Percentiles rank a stretch among this genome's conserved stretches.
These are phyloP conservation scores for Cryptus viduatorius DNA, from an alignment of 2,888 invertebrate species.

Conservation along the genomic window DNA sequence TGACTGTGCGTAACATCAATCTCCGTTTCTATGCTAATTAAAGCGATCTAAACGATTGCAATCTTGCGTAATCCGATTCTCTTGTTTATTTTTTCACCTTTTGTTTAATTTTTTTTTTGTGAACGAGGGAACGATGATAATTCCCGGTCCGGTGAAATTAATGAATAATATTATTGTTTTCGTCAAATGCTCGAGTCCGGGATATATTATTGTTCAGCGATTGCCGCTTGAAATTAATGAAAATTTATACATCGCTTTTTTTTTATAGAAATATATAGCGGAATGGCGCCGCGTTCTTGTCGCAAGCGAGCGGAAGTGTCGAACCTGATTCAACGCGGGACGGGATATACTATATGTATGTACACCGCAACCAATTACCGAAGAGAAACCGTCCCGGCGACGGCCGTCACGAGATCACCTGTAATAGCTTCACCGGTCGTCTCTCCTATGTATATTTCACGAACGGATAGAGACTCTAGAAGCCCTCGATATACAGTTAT, in stretches of 20 bases:
- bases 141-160: conserved; percentile 37
- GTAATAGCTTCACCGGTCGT: conserved; percentile 53
- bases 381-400: conserved; percentile 60
- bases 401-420: conserved; percentile 61
- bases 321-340: conserved; percentile 29
- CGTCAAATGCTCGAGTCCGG: not conserved
- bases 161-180: conserved; percentile 23
- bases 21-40: conserved; percentile 55
- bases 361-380: conserved; percentile 57
- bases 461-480: not conserved
- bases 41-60: conserved; percentile 28
- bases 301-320: conserved; percentile 47
- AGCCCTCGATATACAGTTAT: conserved; percentile 44
- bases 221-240: not conserved
- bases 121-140: not conserved
- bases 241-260: not conserved
- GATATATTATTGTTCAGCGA: not conserved
- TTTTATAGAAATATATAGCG: not conserved
- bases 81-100: not conserved
- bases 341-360: conserved; percentile 12
- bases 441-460: conserved; percentile 43
- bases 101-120: not conserved
- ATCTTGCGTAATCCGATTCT: conserved; percentile 38
- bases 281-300: conserved; percentile 12
- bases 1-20: conserved; percentile 40